These are phyloP conservation scores for Australoheros facetus DNA, from an alignment of 2,797 vertebrate species.

Conservation along the genomic window DNA sequence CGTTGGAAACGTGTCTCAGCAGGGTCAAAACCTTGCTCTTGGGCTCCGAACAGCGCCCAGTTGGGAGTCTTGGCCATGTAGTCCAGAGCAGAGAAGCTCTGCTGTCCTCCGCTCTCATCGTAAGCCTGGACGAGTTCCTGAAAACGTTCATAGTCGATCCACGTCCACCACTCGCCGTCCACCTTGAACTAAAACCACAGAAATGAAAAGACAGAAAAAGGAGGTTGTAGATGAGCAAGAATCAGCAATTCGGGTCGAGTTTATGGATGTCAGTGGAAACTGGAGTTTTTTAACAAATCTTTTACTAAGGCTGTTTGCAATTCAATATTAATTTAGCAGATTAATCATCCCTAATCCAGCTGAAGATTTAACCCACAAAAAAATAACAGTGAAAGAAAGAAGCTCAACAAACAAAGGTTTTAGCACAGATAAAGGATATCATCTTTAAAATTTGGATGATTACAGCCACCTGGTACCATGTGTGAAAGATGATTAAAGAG, in stretches of 20 bases:
- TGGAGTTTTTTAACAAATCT: neutral
- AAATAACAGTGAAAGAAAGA: neutral
- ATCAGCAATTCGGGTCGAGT: neutral
- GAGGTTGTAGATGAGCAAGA: neutral
- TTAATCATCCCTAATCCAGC: neutral
- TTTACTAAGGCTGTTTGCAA: neutral
- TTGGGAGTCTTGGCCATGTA: constrained; percentile 86
- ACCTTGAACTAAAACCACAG: constrained; percentile 84
- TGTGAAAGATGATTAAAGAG: neutral
- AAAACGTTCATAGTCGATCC: constrained; percentile 92
- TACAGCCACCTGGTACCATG: neutral
- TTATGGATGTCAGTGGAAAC: neutral
- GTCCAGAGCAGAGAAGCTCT: constrained; percentile 85
- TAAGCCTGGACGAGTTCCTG: constrained; percentile 83
- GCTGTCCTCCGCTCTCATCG: constrained; percentile 72
- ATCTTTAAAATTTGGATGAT: neutral
- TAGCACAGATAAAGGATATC: too few relatives aligned
- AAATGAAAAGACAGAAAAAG: neutral
- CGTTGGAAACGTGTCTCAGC: constrained; percentile 86
- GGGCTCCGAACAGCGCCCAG: constrained; percentile 90
- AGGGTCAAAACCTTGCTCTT: constrained; percentile 90
- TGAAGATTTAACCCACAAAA: neutral
- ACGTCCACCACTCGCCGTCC: constrained; percentile 87
- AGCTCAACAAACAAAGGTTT: neutral
- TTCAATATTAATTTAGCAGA: neutral